Evolutionary conservation across 2,888 invertebrate genomes (phyloP).

Genomic region (Lycia hirtaria): DNA sequence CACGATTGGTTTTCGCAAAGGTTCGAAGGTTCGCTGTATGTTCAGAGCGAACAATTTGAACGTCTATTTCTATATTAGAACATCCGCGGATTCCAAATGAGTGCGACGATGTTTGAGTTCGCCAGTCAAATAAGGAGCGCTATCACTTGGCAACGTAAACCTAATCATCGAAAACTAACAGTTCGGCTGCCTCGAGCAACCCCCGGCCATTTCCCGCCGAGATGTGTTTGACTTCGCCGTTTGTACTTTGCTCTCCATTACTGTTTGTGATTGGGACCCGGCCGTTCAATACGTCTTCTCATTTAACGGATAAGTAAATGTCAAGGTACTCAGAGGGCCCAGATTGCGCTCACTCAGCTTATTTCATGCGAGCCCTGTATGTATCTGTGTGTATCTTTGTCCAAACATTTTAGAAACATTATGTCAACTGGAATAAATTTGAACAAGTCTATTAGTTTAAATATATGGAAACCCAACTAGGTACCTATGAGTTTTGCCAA

Average conservation of each 20-base stretch:
- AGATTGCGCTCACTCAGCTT: slow-evolving; percentile 7
- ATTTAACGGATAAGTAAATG: slow-evolving; percentile 19
- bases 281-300: slow-evolving; percentile 37
- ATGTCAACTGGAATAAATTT: no score
- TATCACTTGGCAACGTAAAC: slow-evolving; percentile 65
- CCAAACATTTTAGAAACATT: no score
- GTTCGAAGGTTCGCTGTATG: no score
- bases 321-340: not conserved
- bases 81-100: slow-evolving; percentile 41
- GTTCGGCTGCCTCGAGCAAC: slow-evolving; percentile 40
- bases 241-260: slow-evolving; percentile 41
- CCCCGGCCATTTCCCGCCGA: slow-evolving; percentile 50
- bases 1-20: no score
- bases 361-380: no score
- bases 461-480: no score
- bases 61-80: no score
- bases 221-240: slow-evolving; percentile 55
- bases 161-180: slow-evolving; percentile 71
- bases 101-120: slow-evolving; percentile 51
- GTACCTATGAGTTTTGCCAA: no score
- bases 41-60: no score
- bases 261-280: slow-evolving; percentile 46
- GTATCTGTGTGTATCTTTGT: no score
- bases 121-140: slow-evolving; percentile 57
- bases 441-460: no score